These are phyloP conservation scores for Archips xylosteana DNA, from an alignment of 2,888 invertebrate species.

Conservation along the genomic window DNA sequence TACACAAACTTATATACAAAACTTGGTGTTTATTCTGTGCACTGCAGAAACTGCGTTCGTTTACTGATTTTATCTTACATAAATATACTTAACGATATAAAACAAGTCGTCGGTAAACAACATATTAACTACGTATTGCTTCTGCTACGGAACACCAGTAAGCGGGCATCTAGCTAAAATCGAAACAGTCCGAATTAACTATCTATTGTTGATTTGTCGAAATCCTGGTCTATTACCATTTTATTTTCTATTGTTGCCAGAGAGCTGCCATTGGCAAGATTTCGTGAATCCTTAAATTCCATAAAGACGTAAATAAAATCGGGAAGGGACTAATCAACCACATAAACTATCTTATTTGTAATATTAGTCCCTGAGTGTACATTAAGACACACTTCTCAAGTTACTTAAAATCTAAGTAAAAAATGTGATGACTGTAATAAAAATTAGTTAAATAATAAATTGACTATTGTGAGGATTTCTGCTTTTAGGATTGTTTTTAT, in stretches of 20 bases:
- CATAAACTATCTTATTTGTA: neutral
- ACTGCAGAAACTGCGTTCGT: neutral
- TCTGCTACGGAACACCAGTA: neutral
- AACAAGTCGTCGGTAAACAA: constrained; percentile 10
- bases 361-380: neutral
- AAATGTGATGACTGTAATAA: constrained; percentile 7
- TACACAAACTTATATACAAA: constrained; percentile 33
- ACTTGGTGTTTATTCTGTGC: constrained; percentile 4
- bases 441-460: neutral
- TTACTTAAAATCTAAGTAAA: neutral
- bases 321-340: neutral
- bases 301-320: neutral
- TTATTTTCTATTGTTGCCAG: constrained; percentile 36
- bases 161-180: neutral
- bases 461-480: neutral
- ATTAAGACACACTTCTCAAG: neutral
- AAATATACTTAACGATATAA: constrained; percentile 16
- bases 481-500: neutral
- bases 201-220: neutral
- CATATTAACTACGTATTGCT: constrained; percentile 25
- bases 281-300: neutral
- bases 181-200: neutral
- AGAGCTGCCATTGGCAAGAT: constrained; percentile 56
- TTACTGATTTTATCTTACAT: constrained; percentile 16
- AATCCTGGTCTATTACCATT: neutral